These are phyloP conservation scores for Cebus imitator DNA, from an alignment of 2,113 vertebrate genomes.

Conservation along the genomic window DNA sequence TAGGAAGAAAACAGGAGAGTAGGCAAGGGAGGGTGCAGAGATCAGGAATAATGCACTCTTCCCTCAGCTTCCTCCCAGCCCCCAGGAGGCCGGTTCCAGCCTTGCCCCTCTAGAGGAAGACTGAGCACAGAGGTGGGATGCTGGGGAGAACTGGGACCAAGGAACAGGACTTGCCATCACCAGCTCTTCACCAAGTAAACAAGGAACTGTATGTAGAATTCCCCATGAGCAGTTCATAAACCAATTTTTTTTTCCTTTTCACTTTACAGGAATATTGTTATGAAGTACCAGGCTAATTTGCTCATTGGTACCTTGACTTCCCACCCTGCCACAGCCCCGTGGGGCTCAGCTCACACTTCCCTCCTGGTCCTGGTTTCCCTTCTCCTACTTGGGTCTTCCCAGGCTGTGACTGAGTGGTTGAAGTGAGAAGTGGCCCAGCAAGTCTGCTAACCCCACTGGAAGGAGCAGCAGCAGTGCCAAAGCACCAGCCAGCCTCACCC, in stretches of 20 bases:
- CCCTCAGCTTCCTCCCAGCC: too few relatives aligned
- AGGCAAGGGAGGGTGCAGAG: rapidly evolving
- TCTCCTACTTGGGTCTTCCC: neutral
- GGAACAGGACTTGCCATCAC: neutral
- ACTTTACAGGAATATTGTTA: neutral
- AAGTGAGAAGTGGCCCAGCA: too few relatives aligned
- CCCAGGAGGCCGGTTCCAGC: neutral
- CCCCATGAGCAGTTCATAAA: too few relatives aligned
- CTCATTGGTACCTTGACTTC: neutral
- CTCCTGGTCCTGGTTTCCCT: neutral
- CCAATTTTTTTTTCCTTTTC: neutral
- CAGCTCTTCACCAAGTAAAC: neutral
- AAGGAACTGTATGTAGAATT: neutral
- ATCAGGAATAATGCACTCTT: rapidly evolving
- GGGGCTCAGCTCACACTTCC: neutral
- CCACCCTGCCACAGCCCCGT: too few relatives aligned
- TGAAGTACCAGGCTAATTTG: neutral
- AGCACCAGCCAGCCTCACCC: rapidly evolving
- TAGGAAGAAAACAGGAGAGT: neutral
- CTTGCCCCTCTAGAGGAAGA: neutral
- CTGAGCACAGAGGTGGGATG: rapidly evolving
- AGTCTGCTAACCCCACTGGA: neutral
- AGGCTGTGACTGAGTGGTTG: too few relatives aligned
- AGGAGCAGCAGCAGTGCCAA: rapidly evolving
- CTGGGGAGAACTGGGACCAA: too few relatives aligned